Evolutionary conservation across 2,888 invertebrate species (phyloP), one percentile per base, ranked within the genome.

Genomic region (Resseliella maxima): DNA sequence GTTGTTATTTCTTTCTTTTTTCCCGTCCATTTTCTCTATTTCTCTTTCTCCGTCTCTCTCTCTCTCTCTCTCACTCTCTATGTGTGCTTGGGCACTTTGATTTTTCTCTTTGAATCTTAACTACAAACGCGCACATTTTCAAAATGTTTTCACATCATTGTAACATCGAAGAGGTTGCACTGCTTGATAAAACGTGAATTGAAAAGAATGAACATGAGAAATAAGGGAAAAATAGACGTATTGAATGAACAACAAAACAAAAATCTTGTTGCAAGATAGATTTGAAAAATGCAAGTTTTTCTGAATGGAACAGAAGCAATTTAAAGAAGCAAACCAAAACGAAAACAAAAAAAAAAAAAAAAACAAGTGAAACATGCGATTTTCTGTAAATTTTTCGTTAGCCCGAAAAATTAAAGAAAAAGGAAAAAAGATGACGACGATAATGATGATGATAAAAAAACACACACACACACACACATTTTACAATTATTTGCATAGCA

Each of bases 401-500:
- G 46, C 46, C 46, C 46, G 18, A 50, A 18, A 50, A 50, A 50
- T 41, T 41, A 41, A 41, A 12, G 12, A 41, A 41, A 41, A 41
- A 12, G 12, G 41, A 8, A 41, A 41, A 41, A 41, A 41, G 41
- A n/a, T n/a, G n/a, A n/a, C n/a, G n/a, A n/a, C n/a, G n/a, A n/a
- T n/a, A n/a, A n/a, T n/a, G n/a, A n/a, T n/a, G n/a, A n/a, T n/a
- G n/a, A n/a, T n/a, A n/a, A n/a, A n/a, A n/a, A n/a, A n/a, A n/a
- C n/a, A n/a, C 50, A 2, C 18, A 10, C 2, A 50, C 2, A 50
- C 15, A 18, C 5, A 59, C n/a, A 59, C 59, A 59, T 59, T 59
- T 59, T 24, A 59, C 59, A 59, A 24, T 59, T 59, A 59, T 59
- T 59, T 59, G 24, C 59, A 24, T 59, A 59, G 59, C 59, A 59